Conservation (phyloP, 2,113 vertebrate species). For the Panthera leo region DNA sequence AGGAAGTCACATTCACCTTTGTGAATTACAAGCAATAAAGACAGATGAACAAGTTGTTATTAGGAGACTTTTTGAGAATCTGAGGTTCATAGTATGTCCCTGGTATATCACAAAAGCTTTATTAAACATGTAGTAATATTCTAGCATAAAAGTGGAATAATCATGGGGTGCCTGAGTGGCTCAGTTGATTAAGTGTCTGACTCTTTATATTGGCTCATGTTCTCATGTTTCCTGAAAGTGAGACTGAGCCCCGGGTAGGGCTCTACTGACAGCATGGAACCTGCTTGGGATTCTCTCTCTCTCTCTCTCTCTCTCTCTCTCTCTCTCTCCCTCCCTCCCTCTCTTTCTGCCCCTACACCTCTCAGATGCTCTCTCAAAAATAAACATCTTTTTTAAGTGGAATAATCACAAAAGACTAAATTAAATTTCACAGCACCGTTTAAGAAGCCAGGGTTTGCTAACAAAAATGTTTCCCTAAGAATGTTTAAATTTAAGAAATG, state of each 20-base stretch:
- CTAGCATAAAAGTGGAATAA: background rate
- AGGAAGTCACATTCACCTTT: background rate
- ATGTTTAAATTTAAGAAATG: background rate
- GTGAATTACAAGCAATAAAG: background rate
- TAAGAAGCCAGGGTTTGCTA: background rate
- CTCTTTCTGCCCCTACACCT: too few species aligned
- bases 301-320: too few species aligned
- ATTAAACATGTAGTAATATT: background rate
- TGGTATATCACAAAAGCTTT: background rate
- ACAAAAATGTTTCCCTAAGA: background rate
- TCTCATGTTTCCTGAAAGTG: too few species aligned
- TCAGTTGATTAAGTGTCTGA: too few species aligned
- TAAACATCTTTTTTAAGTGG: background rate
- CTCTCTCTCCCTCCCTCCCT: too few species aligned
- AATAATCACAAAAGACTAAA: background rate
- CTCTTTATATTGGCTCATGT: too few species aligned
- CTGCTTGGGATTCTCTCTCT: too few species aligned
- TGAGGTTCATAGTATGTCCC: background rate
- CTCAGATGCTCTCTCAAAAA: too few species aligned
- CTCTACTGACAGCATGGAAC: too few species aligned
- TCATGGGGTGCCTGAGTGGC: too few species aligned
- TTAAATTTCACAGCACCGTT: background rate
- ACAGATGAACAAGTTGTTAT: background rate
- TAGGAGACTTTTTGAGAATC: background rate
- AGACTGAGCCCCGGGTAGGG: too few species aligned